Evolutionary conservation across 2,113 vertebrate genomes (phyloP), one percentile per base, ranked within the genome.

Genomic region (Gallinago media): DNA sequence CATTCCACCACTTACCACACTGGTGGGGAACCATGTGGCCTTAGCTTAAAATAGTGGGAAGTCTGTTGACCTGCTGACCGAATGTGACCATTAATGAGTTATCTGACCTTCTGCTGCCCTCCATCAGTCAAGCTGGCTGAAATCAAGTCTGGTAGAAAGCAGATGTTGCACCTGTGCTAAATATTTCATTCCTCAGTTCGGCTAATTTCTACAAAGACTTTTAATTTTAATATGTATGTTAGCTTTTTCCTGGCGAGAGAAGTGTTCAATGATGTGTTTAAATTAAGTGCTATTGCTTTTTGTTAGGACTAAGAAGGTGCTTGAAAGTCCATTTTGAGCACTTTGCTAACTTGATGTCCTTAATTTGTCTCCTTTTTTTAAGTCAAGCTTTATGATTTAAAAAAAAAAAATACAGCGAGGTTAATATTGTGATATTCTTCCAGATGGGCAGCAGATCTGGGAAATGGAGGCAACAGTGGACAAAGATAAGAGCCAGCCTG

Each of bases 361-460:
- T 80, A 29, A 66, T 67, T 88, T 71, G 12, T 36, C 9, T 70
- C 7, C 26, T 76, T 72, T 58, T 87, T 26, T 26, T 15, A 36
- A 59, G 32, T 52, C 54, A 74, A 63, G 25, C 59, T 59, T 44
- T 92, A 6, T 79, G 10, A 61, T 82, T 58, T n/a, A n/a, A 3
- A 7, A 29, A 54, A 38, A 38, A 38, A 67, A 72, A 36, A 19
- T 21, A 34, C 82, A 22, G 55, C 19, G 36, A 76, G 62, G 38
- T 93, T 89, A 40, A 92, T 88, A 70, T 32, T 86, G 77, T 96
- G 66, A 65, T 83, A 8, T 94, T 92, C 81, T 98, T 97, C 49
- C 94, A 99, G 99, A 99, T 96, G 99, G 99, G 36, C 99, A 99
- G 97, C 99, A 99, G 83, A 98, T 99, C 89, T 99, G 99, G 99